Percentiles rank a stretch among this genome's conserved stretches.
Evolutionary conservation across 2,113 vertebrate genomes (phyloP).

Genomic region (Apus apus): DNA sequence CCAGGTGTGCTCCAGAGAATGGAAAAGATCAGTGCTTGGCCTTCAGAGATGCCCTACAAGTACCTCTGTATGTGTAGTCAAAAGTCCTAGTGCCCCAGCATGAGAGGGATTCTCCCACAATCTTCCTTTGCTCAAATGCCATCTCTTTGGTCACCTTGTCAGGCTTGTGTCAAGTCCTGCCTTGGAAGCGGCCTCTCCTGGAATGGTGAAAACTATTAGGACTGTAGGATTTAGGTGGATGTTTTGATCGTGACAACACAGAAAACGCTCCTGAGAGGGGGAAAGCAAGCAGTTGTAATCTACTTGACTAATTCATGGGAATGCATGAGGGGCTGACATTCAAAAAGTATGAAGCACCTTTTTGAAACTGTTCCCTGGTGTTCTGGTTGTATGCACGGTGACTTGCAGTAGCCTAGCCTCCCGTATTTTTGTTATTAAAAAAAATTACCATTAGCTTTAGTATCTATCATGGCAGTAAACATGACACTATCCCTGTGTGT

Average conservation of each 20-base stretch:
- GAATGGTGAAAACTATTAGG: background rate
- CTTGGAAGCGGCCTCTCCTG: background rate
- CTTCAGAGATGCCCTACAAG: background rate
- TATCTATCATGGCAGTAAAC: background rate
- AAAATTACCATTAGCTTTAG: background rate
- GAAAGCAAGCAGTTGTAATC: background rate
- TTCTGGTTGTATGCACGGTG: background rate
- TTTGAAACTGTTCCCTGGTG: background rate
- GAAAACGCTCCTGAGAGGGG: background rate
- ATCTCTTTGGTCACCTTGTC: background rate
- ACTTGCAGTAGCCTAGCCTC: background rate
- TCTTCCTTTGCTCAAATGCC: background rate
- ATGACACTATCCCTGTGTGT: background rate
- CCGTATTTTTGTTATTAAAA: background rate
- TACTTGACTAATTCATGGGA: background rate
- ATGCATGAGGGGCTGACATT: background rate
- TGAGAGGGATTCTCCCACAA: background rate
- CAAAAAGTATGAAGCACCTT: background rate
- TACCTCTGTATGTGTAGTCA: accelerated
- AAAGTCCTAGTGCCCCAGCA: background rate
- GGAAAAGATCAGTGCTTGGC: background rate
- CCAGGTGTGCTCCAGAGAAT: background rate
- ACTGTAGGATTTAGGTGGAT: background rate
- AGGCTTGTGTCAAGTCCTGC: background rate
- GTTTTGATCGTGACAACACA: background rate